These are phyloP conservation scores for Archegozetes longisetosus DNA, from an alignment of 1,140 invertebrate genomes.

Conservation along the genomic window DNA sequence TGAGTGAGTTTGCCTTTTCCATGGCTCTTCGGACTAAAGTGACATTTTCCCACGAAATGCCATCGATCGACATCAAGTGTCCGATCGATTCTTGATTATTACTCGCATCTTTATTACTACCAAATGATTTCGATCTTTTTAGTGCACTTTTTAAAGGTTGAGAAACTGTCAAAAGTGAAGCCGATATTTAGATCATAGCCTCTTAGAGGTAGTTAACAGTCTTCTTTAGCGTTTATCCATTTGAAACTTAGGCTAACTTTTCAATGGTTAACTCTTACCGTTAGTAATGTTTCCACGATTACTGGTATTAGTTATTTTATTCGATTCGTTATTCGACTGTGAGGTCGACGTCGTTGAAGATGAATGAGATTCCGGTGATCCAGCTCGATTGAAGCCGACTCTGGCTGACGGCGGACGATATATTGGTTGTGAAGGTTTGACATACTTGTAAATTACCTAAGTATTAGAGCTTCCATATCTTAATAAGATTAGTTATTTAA, in stretches of 20 bases:
- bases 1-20: conserved; percentile 54
- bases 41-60: conserved; percentile 7
- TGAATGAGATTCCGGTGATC: not conserved
- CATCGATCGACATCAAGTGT: conserved; percentile 2
- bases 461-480: not conserved
- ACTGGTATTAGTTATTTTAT: too few relatives aligned
- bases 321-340: not conserved
- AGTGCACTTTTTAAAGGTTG: conserved; percentile 25
- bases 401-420: conserved; percentile 11
- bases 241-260: not conserved
- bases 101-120: not conserved
- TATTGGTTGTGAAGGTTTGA: conserved; percentile 5
- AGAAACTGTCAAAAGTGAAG: too few relatives aligned
- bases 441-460: conserved; percentile 6
- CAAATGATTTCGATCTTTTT: conserved; percentile 48
- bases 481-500: too few relatives aligned
- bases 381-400: not conserved
- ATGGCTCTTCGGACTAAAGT: conserved; percentile 11
- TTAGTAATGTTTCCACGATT: too few relatives aligned
- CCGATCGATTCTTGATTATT: not conserved
- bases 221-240: too few relatives aligned
- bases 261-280: not conserved
- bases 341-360: not conserved
- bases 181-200: too few relatives aligned
- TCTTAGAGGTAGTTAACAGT: too few relatives aligned